Percentiles rank a stretch among this genome's conserved stretches.
phyloP scores from a whole-genome alignment of 2,113 vertebrate species.

The Drymodes brunneopygia region DNA sequence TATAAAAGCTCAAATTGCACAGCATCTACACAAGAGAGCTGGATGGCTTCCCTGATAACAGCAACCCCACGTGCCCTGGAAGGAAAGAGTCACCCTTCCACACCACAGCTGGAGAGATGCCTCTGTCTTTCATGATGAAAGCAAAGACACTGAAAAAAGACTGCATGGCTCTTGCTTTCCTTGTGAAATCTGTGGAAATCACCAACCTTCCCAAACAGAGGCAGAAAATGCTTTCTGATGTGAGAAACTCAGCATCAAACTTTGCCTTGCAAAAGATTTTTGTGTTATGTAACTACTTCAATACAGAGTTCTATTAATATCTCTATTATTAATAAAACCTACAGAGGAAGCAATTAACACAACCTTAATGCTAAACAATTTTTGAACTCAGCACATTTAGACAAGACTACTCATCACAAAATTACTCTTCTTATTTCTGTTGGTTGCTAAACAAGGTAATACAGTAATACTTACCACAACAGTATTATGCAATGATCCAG shows the following conservation, averaged over 20 bases:
- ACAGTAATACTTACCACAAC: constrained; percentile 8
- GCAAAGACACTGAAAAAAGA: neutral
- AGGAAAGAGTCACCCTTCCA: neutral
- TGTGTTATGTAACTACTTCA: neutral
- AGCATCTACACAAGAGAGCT: neutral
- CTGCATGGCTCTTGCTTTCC: neutral
- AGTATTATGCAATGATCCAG: constrained; percentile 55
- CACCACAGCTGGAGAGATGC: neutral
- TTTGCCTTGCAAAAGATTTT: neutral
- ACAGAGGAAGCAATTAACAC: constrained; percentile 16
- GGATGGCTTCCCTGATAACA: neutral
- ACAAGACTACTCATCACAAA: constrained; percentile 25
- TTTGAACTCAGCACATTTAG: constrained; percentile 33
- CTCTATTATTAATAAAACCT: neutral
- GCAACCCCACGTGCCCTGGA: neutral
- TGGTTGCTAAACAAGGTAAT: constrained; percentile 38
- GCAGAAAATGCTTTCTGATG: neutral
- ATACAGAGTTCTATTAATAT: neutral
- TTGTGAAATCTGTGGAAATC: neutral
- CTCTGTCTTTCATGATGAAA: neutral
- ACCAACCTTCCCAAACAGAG: neutral
- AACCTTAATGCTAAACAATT: constrained; percentile 2
- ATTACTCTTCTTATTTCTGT: constrained; percentile 39
- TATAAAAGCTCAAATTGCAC: neutral
- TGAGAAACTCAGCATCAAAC: neutral